phyloP scores from a whole-genome alignment of 2,797 vertebrate genomes.

The Cetoscarus ocellatus region DNA sequence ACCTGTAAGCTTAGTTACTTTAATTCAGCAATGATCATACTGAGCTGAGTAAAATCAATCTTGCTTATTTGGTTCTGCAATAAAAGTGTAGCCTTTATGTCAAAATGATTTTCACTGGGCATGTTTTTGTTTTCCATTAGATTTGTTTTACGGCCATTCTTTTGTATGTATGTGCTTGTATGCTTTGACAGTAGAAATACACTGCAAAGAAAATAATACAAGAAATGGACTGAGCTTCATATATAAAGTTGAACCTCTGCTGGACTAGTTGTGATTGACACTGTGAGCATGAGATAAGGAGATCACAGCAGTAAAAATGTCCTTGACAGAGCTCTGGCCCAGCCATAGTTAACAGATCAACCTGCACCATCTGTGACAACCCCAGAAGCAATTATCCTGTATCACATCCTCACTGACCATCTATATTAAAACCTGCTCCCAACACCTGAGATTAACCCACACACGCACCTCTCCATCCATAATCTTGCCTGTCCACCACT shows the following conservation, averaged over 20 bases:
- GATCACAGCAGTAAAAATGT: slow-evolving; percentile 73
- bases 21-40: too few relatives aligned
- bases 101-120: neutral
- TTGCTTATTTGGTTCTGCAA: too few relatives aligned
- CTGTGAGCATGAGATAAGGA: slow-evolving; percentile 58
- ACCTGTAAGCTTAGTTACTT: too few relatives aligned
- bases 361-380: slow-evolving; percentile 83
- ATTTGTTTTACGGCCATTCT: slow-evolving; percentile 9
- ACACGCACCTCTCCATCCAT: slow-evolving; percentile 59
- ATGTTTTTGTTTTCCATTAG: neutral
- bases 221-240: slow-evolving; percentile 1
- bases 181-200: neutral
- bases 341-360: slow-evolving; percentile 77
- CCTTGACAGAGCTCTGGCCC: slow-evolving; percentile 73
- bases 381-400: slow-evolving; percentile 83
- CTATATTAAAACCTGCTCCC: slow-evolving; percentile 81
- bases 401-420: slow-evolving; percentile 76
- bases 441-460: slow-evolving; percentile 81
- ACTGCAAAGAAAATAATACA: slow-evolving; percentile 24
- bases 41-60: too few relatives aligned
- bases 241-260: slow-evolving; percentile 31
- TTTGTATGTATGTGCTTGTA: neutral
- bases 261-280: slow-evolving; percentile 58
- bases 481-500: slow-evolving; percentile 59
- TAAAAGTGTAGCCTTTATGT: neutral